Evolutionary conservation across 2,888 invertebrate genomes (phyloP).

Genomic region (Sialis lutaria): DNA sequence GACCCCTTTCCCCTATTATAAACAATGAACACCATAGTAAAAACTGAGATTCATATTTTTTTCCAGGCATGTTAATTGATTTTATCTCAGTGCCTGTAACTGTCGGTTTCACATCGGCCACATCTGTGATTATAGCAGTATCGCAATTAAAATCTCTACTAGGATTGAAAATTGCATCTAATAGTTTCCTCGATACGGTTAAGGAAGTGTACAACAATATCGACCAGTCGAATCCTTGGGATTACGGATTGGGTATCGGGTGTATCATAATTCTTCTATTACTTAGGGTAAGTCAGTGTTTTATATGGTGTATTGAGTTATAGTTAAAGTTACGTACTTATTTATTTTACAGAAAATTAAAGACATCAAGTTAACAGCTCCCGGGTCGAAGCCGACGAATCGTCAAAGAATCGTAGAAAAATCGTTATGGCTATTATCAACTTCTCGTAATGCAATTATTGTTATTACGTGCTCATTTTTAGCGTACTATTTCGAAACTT

Average conservation of each 20-base stretch:
- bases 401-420: constrained; percentile 31
- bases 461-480: constrained; percentile 55
- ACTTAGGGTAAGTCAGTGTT: constrained; percentile 50
- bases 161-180: constrained; percentile 54
- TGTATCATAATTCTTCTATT: constrained; percentile 58
- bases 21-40: background rate
- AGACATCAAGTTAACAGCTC: constrained; percentile 34
- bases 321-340: background rate
- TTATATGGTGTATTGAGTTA: no score
- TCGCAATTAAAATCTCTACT: constrained; percentile 65
- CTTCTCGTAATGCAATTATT: constrained; percentile 69
- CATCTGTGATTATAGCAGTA: constrained; percentile 75
- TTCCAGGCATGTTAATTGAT: constrained; percentile 66
- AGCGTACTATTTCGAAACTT: constrained; percentile 39
- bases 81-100: constrained; percentile 83
- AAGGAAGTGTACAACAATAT: constrained; percentile 51
- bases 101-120: constrained; percentile 80
- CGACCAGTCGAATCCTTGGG: constrained; percentile 45
- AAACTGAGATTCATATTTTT: constrained; percentile 3
- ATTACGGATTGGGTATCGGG: constrained; percentile 49
- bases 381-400: constrained; percentile 23
- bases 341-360: constrained; percentile 46
- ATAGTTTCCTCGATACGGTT: constrained; percentile 59
- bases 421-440: constrained; percentile 58
- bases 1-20: no score